Conservation (phyloP, 2,888 invertebrate genomes). For the Tridacna gigas region DNA sequence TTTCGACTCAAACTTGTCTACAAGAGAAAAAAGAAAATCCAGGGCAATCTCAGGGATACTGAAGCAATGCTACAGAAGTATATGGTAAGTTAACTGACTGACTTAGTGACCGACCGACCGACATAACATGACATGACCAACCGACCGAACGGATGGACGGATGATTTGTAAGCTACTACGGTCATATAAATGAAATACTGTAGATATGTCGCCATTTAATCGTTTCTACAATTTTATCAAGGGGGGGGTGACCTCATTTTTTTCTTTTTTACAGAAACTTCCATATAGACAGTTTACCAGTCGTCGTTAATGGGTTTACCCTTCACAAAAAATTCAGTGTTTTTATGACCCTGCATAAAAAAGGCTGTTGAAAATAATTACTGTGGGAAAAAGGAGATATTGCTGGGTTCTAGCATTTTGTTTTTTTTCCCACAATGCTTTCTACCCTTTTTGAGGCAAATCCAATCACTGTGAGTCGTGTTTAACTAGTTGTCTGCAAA, state of each 20-base stretch:
- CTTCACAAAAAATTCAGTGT: no score
- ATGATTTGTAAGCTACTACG: no score
- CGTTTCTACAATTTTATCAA: no score
- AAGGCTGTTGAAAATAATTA: background rate
- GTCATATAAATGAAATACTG: no score
- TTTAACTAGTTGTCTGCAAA: no score
- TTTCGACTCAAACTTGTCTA: slow-evolving; percentile 80
- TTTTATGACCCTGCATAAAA: no score
- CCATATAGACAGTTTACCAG: no score
- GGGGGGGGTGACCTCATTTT: no score
- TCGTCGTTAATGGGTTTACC: no score
- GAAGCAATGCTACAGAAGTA: slow-evolving; percentile 78
- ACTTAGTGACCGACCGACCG: background rate
- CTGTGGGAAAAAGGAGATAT: background rate
- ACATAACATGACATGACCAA: background rate
- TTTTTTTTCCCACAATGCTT: background rate
- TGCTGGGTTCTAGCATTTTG: background rate
- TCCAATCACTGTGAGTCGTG: no score
- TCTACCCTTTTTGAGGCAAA: background rate
- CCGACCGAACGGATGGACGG: background rate
- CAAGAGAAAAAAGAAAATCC: slow-evolving; percentile 80
- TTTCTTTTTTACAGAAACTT: no score
- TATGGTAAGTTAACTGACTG: slow-evolving; percentile 62
- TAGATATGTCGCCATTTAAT: no score
- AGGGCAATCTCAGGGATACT: slow-evolving; percentile 76